Percentiles rank a stretch among this genome's conserved stretches.
phyloP scores from a whole-genome alignment of 2,888 invertebrate genomes.

The Prenolepis imparis region DNA sequence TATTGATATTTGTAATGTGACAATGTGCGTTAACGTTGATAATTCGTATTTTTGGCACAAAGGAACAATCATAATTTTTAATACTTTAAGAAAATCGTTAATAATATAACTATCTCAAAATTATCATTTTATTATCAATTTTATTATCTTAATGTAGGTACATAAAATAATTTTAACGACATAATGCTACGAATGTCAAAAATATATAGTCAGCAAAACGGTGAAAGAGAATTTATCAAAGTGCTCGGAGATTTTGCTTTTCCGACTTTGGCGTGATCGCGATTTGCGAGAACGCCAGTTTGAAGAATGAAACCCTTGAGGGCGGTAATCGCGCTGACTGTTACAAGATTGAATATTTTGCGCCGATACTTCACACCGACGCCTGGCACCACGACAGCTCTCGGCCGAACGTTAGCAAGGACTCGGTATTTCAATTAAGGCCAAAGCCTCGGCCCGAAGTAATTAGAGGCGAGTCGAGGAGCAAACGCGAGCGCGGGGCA shows the following conservation, averaged over 20 bases:
- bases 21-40: not conserved
- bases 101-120: not conserved
- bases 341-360: slow-evolving; percentile 57
- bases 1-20: slow-evolving; percentile 6
- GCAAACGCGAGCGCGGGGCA: slow-evolving; percentile 45
- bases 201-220: not conserved
- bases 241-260: slow-evolving; percentile 23
- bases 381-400: slow-evolving; percentile 36
- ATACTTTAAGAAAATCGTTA: not conserved
- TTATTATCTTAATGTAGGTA: not conserved
- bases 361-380: slow-evolving; percentile 50
- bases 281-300: slow-evolving; percentile 33
- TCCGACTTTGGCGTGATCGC: slow-evolving; percentile 23
- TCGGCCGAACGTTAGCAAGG: slow-evolving; percentile 38
- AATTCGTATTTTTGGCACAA: not conserved
- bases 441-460: slow-evolving; percentile 59
- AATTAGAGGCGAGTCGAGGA: slow-evolving; percentile 60
- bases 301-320: slow-evolving; percentile 48
- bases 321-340: slow-evolving; percentile 46
- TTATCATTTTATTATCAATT: not conserved
- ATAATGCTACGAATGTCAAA: not conserved
- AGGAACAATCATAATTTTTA: not conserved
- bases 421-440: slow-evolving; percentile 65
- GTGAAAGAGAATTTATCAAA: slow-evolving; percentile 12
- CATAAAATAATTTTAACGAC: not conserved